phyloP scores from a whole-genome alignment of 2,888 invertebrate species.

The Spialia ferax region DNA sequence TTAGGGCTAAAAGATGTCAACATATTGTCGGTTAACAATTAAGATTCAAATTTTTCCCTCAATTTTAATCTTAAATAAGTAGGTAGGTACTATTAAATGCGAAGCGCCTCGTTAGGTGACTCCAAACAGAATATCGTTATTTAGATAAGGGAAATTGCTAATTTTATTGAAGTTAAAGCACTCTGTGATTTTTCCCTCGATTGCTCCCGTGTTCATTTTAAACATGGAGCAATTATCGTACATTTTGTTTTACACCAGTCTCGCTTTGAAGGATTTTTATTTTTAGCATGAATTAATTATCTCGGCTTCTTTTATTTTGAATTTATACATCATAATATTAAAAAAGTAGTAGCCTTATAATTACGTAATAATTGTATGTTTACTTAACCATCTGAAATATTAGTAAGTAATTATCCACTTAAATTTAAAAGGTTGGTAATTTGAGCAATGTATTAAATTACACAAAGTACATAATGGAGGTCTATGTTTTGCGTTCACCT shows the following conservation, averaged over 20 bases:
- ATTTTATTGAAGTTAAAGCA: conserved; percentile 41
- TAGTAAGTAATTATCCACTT: no score
- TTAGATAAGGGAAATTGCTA: conserved; percentile 35
- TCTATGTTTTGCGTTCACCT: no score
- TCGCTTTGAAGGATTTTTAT: conserved; percentile 14
- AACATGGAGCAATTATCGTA: conserved; percentile 63
- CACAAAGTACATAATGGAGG: no score
- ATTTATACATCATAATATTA: no score
- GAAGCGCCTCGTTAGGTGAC: conserved; percentile 20
- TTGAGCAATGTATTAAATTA: no score
- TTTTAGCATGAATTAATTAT: conserved; percentile 23
- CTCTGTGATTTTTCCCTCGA: conserved; percentile 55
- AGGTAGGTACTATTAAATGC: conserved; percentile 27
- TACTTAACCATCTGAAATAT: no score
- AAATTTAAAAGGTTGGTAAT: no score
- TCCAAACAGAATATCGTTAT: conserved; percentile 35
- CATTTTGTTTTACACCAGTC: conserved; percentile 34
- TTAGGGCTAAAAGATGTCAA: neutral
- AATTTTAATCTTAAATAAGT: conserved; percentile 8
- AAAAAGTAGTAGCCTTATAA: no score
- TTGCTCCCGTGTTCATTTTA: conserved; percentile 58
- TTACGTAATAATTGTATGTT: neutral
- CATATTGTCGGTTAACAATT: neutral
- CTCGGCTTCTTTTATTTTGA: neutral
- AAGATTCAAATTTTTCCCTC: neutral